These are phyloP conservation scores for Sinocyclocheilus anophthalmus DNA, from an alignment of 2,113 vertebrate genomes.

Conservation along the genomic window DNA sequence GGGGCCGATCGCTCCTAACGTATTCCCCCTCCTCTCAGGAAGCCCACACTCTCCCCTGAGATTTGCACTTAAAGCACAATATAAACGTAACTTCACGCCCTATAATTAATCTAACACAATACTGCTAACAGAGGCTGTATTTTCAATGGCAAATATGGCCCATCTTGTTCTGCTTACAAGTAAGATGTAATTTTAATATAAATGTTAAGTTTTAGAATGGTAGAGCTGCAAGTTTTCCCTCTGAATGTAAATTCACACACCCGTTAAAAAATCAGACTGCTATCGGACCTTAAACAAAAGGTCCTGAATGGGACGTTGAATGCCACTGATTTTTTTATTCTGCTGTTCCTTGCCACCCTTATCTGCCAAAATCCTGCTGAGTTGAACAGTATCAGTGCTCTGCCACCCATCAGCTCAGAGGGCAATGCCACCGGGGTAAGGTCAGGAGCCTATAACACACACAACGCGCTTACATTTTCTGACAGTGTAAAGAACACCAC, in stretches of 20 bases:
- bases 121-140: constrained; percentile 55
- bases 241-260: not conserved
- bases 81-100: constrained; percentile 60
- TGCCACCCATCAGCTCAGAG: constrained; percentile 65
- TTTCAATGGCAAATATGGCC: not conserved
- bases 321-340: constrained; percentile 36
- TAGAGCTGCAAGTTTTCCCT: not conserved
- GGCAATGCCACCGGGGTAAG: constrained; percentile 56
- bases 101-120: constrained; percentile 67
- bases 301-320: not conserved
- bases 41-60: constrained; percentile 43
- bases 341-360: constrained; percentile 26
- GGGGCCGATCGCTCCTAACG: constrained; percentile 56
- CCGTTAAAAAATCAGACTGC: not conserved
- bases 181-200: not conserved
- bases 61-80: constrained; percentile 57
- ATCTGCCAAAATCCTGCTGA: constrained; percentile 62
- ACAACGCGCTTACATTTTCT: constrained; percentile 25
- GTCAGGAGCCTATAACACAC: constrained; percentile 46
- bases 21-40: constrained; percentile 35
- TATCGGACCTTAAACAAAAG: not conserved
- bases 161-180: not conserved
- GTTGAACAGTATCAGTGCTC: constrained; percentile 60
- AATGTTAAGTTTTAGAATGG: not conserved
- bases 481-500: not conserved